Evolutionary conservation across 1,140 invertebrate genomes (phyloP), one percentile per base, ranked within the genome.

Genomic region (Aphelenchoides fujianensis): DNA sequence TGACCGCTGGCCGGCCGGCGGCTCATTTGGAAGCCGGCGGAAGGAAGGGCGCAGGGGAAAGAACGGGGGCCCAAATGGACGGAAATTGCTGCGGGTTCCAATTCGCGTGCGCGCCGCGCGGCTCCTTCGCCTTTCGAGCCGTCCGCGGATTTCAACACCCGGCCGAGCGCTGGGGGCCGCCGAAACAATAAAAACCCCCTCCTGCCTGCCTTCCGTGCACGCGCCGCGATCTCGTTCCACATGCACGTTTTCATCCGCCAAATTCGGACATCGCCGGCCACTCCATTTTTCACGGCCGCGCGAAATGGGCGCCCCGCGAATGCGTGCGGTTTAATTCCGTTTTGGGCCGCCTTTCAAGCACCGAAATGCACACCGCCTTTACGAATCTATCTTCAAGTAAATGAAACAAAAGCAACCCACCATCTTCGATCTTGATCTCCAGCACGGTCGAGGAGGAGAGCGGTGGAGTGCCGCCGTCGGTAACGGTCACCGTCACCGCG

Each of bases 381-480:
- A n/a, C n/a, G n/a, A n/a, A n/a, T n/a, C n/a, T n/a, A n/a, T n/a
- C n/a, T n/a, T n/a, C n/a, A n/a, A n/a, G n/a, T n/a, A n/a, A n/a
- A n/a, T n/a, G n/a, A n/a, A n/a, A 0, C 1, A n/a, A 71, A 68
- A 57, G 23, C 66, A 79, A n/a, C 79, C 68, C 61, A 83, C 81
- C 91, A 86, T 98, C 95, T 19, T 91, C 86, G 30, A 98, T 90
- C 41, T 88, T 89, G 27, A 98, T 89, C 54, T 89, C 86, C 2
- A 97, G 89, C 66, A 89, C 89, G 1, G 92, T 90, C 19, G 90
- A 90, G 0, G 94, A 90, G 48, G 91, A 91, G 30, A 91, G 88
- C 0, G 91, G 89, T 2, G 92, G 92, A 12, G 89, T 90, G 5
- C 94, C 95, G 85, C 93, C 91, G 85, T 97, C 92, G 32, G 89